phyloP scores from a whole-genome alignment of 37 sponge, comb jelly and placozoan species.

The Theonella swinhoei region DNA sequence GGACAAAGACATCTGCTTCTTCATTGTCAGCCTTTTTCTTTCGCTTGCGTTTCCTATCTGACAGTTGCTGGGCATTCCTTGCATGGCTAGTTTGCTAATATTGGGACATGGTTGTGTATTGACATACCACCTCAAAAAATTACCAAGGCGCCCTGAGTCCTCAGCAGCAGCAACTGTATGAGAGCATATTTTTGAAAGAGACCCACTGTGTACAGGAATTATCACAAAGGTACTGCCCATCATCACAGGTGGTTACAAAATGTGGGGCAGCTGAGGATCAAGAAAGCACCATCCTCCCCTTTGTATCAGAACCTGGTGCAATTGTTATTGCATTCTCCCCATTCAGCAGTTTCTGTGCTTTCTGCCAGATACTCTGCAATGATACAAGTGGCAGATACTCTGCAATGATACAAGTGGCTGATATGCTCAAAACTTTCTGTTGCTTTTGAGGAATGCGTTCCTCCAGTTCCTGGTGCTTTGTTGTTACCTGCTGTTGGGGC shows the following conservation, averaged over 20 bases:
- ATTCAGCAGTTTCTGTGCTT: slow-evolving; percentile 12
- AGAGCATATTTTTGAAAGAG: slow-evolving; percentile 21
- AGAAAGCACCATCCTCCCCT: slow-evolving; percentile 12
- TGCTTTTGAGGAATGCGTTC: too few relatives aligned
- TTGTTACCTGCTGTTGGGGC: background rate
- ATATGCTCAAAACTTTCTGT: background rate
- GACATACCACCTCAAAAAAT: slow-evolving; percentile 28
- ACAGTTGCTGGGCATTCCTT: slow-evolving; percentile 23
- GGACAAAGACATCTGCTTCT: background rate
- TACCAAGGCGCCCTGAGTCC: background rate
- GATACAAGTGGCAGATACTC: slow-evolving; percentile 4
- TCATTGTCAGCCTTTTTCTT: background rate
- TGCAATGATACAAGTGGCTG: background rate
- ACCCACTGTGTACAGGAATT: slow-evolving; percentile 22
- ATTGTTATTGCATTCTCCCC: slow-evolving; percentile 12
- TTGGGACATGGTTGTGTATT: slow-evolving; percentile 1
- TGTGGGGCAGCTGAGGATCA: slow-evolving; percentile 1
- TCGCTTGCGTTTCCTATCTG: slow-evolving; percentile 12
- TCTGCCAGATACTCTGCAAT: slow-evolving; percentile 10
- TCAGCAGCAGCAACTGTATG: slow-evolving; percentile 44
- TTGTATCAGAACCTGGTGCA: slow-evolving; percentile 19
- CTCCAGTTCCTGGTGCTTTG: background rate
- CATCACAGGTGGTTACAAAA: background rate
- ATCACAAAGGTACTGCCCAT: slow-evolving; percentile 35
- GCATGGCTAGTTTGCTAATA: slow-evolving; percentile 15